These are phyloP conservation scores for Catamblyrhynchus diadema DNA, from an alignment of 2,797 vertebrate genomes.

Conservation along the genomic window DNA sequence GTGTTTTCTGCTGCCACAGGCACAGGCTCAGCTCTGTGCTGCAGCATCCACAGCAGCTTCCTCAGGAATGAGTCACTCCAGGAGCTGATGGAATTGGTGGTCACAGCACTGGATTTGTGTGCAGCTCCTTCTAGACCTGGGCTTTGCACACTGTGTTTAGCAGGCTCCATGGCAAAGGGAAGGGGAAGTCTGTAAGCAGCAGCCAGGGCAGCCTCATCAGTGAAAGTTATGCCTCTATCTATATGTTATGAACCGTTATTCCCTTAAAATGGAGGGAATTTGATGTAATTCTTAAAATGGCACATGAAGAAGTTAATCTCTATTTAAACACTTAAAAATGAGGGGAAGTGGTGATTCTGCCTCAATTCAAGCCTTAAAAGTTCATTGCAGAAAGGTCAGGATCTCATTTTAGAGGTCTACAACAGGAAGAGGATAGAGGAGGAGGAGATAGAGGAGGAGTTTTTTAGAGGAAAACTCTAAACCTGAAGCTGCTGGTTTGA, in stretches of 20 bases:
- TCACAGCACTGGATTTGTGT: neutral
- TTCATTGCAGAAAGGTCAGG: neutral
- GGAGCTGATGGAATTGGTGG: neutral
- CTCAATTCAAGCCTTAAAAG: neutral
- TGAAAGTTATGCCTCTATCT: neutral
- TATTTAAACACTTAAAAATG: neutral
- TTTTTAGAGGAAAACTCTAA: neutral
- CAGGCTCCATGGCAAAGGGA: neutral
- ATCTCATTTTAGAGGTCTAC: neutral
- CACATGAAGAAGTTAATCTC: rapidly evolving
- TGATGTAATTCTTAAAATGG: neutral
- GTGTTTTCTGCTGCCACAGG: neutral
- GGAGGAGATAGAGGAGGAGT: too few relatives aligned
- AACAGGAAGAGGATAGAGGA: neutral
- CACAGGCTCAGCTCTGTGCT: neutral
- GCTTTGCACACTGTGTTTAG: neutral
- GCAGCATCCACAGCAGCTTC: rapidly evolving
- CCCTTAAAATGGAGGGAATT: neutral
- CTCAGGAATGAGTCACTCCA: neutral
- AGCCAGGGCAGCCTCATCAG: neutral
- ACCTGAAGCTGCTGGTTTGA: neutral
- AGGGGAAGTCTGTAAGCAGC: neutral
- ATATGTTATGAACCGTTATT: rapidly evolving
- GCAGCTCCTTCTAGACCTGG: neutral
- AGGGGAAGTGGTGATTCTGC: rapidly evolving